Base-by-base conservation (phyloP, 2,888 invertebrate genomes). In the Idaea dimidiata region DNA sequence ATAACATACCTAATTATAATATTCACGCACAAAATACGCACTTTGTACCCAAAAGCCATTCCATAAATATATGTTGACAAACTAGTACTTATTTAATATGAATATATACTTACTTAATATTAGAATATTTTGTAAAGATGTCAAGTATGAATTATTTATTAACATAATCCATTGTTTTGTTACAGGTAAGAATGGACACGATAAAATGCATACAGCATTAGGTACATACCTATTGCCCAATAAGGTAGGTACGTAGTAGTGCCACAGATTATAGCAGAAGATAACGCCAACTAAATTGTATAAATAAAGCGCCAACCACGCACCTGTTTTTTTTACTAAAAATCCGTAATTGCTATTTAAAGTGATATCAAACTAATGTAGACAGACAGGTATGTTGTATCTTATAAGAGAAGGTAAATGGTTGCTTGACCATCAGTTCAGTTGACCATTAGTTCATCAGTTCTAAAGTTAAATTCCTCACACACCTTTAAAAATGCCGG, bases 181-280 rank as follows among this genome's bases (percentile, higher is more conserved):
- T 84, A 59, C 80, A 84, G 83, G 84, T 84, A 85, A 82, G 81
- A 62, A 43, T 43, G 8, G 43, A 43, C 14, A 8, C 43, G 43
- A 5, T 43, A 2, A 43, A 43, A 43, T 43, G 10, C 60, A 62
- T 66, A 61, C 58, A 60, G 59, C 14, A 43, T 14, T 1, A 14
- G 10, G 43, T 43, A 43, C 3, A n/a, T 43, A 8, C 43, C 3
- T 14, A 14, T 14, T 43, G n/a, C n/a, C n/a, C n/a, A n/a, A n/a
- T n/a, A n/a, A n/a, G n/a, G n/a, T 43, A 43, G 10, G 43, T 24
- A 24, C 1, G 24, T 24, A 5, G 5, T 24, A 24, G 24, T 24
- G 5, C 24, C 24, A 24, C 24, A 24, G 24, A 24, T 24, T 24
- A 24, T 24, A 5, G 24, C 5, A 5, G 24, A 5, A 24, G 3